A percentile compares a stretch with the other conserved stretches of the same genome.
phyloP scores from a whole-genome alignment of 2,797 vertebrate species.

The Eptatretus atami region DNA sequence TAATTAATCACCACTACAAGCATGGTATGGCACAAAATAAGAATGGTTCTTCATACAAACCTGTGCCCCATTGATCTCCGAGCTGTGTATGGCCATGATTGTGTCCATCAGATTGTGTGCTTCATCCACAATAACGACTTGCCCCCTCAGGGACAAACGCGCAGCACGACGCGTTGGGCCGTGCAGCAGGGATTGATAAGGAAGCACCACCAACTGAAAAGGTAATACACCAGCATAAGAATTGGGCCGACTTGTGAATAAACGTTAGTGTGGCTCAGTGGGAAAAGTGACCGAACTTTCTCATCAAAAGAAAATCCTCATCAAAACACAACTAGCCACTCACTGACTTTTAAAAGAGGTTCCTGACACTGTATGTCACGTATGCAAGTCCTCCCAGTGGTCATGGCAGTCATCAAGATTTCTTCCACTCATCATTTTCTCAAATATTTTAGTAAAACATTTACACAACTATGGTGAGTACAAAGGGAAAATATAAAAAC shows the following conservation, averaged over 20 bases:
- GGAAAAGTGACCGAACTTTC: background rate
- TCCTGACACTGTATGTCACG: too few species aligned
- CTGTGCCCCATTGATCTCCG: slow-evolving; percentile 48
- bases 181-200: slow-evolving; percentile 72
- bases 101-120: slow-evolving; percentile 86
- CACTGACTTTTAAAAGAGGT: background rate
- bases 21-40: too few species aligned
- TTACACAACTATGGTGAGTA: too few species aligned
- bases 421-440: too few species aligned
- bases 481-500: too few species aligned
- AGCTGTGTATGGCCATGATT: slow-evolving; percentile 48
- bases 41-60: slow-evolving; percentile 15
- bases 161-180: slow-evolving; percentile 44
- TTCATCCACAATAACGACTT: slow-evolving; percentile 73
- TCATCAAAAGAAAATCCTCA: background rate
- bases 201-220: slow-evolving; percentile 57
- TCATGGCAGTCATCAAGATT: too few species aligned
- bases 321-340: background rate
- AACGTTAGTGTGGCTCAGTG: too few species aligned
- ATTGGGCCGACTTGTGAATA: background rate
- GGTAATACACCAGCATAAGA: slow-evolving; percentile 2
- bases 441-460: too few species aligned
- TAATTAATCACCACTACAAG: too few species aligned
- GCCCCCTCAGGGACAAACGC: slow-evolving; percentile 49
- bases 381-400: too few species aligned